These are phyloP conservation scores for Anniella stebbinsi DNA, from an alignment of 2,797 vertebrate species.

Conservation along the genomic window DNA sequence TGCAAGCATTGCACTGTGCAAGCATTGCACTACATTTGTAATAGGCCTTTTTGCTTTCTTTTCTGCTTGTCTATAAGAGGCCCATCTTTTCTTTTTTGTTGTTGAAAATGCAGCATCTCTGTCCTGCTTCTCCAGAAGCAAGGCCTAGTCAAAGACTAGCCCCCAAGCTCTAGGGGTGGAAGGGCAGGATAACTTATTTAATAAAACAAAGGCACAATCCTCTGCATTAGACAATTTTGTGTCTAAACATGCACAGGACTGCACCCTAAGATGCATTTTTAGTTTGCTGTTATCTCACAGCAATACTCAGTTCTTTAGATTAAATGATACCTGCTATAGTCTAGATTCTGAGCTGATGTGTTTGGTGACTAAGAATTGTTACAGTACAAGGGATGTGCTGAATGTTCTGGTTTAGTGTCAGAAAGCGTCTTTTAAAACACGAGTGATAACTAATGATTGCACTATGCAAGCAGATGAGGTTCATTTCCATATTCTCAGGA, in stretches of 20 bases:
- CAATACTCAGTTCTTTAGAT: background rate
- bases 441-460: background rate
- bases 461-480: background rate
- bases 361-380: background rate
- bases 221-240: no score
- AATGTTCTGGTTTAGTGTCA: background rate
- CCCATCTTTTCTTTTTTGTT: background rate
- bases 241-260: no score
- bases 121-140: background rate
- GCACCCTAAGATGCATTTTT: background rate
- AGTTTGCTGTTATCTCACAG: background rate
- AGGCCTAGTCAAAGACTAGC: background rate
- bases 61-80: background rate
- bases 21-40: background rate
- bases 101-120: background rate
- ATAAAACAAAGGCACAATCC: no score
- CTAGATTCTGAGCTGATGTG: background rate
- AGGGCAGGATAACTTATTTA: no score
- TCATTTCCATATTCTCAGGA: background rate
- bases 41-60: background rate
- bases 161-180: background rate
- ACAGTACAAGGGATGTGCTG: background rate
- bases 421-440: background rate
- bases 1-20: no score
- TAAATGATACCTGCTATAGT: background rate